Evolutionary conservation across 2,113 vertebrate genomes (phyloP).

Genomic region (Asarcornis scutulata): DNA sequence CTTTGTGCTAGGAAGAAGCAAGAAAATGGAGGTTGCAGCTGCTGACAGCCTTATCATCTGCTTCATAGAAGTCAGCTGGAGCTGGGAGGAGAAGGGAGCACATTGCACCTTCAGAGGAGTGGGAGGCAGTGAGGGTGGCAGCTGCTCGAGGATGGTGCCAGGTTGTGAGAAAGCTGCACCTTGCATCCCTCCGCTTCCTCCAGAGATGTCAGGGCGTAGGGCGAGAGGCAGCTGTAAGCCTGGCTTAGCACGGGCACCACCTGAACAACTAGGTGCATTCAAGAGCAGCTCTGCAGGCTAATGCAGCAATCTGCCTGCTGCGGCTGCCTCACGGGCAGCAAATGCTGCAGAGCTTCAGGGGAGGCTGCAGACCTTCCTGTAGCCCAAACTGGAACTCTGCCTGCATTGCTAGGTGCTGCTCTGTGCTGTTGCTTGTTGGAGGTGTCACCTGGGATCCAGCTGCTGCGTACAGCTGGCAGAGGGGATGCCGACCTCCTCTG

Average conservation of each 20-base stretch:
- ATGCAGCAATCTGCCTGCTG: neutral
- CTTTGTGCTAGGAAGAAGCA: neutral
- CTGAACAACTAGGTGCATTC: neutral
- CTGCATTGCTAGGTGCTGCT: neutral
- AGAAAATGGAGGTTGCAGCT: slow-evolving; percentile 7
- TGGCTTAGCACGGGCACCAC: fast-evolving
- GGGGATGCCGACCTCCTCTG: neutral
- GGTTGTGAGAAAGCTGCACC: fast-evolving
- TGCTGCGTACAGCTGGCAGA: fast-evolving
- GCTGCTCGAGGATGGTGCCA: neutral
- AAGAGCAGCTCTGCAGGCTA: neutral
- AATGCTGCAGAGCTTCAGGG: neutral
- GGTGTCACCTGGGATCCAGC: neutral
- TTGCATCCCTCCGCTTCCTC: fast-evolving
- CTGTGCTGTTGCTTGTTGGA: neutral
- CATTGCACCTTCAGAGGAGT: fast-evolving
- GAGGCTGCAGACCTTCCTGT: neutral
- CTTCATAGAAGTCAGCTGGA: neutral
- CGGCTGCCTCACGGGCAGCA: fast-evolving
- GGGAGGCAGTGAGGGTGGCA: neutral
- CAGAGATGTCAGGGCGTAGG: neutral
- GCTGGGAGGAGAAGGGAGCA: neutral
- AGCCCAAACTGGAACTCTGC: neutral
- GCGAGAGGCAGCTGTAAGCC: fast-evolving
- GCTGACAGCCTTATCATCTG: neutral